phyloP scores from a whole-genome alignment of 2,888 invertebrate species.

The Chaetogeoica ovagalla region DNA sequence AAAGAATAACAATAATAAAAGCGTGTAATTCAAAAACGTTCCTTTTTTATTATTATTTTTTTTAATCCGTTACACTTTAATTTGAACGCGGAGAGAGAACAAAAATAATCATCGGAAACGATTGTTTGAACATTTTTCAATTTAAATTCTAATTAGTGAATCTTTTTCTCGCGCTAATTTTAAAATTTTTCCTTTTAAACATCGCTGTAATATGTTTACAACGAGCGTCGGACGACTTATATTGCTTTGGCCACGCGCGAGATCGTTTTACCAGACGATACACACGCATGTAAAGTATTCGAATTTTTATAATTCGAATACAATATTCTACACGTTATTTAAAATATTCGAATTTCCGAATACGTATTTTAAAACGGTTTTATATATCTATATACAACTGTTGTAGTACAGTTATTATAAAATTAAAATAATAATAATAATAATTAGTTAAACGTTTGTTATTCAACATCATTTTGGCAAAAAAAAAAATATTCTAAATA shows the following conservation, averaged over 20 bases:
- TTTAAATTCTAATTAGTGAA: slow-evolving; percentile 46
- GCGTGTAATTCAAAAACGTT: slow-evolving; percentile 17
- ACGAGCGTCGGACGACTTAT: background rate
- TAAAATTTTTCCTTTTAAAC: background rate
- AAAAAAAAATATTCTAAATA: too few species aligned
- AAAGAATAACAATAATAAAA: slow-evolving; percentile 9
- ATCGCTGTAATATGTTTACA: background rate
- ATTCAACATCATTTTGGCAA: too few species aligned
- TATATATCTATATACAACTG: too few species aligned
- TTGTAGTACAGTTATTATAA: too few species aligned
- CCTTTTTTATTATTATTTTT: background rate
- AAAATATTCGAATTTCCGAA: too few species aligned
- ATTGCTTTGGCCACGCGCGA: background rate
- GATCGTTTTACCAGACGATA: too few species aligned
- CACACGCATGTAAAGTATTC: too few species aligned
- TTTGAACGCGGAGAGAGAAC: background rate
- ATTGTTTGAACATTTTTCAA: slow-evolving; percentile 41
- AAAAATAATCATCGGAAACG: slow-evolving; percentile 16
- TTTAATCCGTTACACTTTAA: slow-evolving; percentile 23
- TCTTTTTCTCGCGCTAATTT: slow-evolving; percentile 4
- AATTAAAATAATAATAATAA: too few species aligned
- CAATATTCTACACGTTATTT: too few species aligned
- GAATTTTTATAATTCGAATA: too few species aligned
- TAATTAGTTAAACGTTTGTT: too few species aligned
- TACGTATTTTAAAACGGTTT: too few species aligned